phyloP scores from a whole-genome alignment of 2,797 vertebrate genomes.

The Furcifer pardalis region DNA sequence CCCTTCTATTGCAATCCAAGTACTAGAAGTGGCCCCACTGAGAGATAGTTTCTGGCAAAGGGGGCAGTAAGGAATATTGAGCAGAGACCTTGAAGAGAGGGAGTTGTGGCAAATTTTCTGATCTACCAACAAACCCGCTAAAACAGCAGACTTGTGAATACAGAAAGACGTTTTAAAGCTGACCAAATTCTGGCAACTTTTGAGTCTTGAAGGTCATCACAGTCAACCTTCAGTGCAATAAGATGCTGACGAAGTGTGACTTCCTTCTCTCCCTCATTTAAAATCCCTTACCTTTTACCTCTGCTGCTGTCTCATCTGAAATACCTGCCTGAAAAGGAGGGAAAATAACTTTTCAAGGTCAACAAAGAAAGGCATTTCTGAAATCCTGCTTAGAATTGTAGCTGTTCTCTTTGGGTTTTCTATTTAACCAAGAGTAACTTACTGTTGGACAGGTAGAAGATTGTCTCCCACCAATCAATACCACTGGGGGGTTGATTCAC shows the following conservation, averaged over 20 bases:
- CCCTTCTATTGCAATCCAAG: too few relatives aligned
- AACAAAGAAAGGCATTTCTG: neutral
- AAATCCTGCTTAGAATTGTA: neutral
- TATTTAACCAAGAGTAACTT: neutral
- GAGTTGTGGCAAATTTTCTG: neutral
- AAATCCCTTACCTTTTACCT: slow-evolving; percentile 19
- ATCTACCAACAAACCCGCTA: neutral
- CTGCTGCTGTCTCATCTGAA: neutral
- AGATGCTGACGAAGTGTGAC: neutral
- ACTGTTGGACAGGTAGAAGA: neutral
- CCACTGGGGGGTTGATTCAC: neutral
- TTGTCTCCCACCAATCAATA: neutral
- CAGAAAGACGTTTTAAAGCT: neutral
- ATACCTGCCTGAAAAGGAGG: neutral
- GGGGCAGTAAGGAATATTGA: neutral
- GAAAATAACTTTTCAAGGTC: neutral
- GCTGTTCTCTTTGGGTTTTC: too few relatives aligned
- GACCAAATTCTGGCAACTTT: neutral
- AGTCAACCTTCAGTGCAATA: slow-evolving; percentile 20
- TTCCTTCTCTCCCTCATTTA: slow-evolving; percentile 23
- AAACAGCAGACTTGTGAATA: neutral
- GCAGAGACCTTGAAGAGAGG: neutral
- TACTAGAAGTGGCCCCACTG: too few relatives aligned
- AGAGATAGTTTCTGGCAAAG: neutral
- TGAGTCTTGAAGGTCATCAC: neutral